Evolutionary conservation across 1,140 invertebrate species (phyloP).

Genomic region (Drosophila suzukii): DNA sequence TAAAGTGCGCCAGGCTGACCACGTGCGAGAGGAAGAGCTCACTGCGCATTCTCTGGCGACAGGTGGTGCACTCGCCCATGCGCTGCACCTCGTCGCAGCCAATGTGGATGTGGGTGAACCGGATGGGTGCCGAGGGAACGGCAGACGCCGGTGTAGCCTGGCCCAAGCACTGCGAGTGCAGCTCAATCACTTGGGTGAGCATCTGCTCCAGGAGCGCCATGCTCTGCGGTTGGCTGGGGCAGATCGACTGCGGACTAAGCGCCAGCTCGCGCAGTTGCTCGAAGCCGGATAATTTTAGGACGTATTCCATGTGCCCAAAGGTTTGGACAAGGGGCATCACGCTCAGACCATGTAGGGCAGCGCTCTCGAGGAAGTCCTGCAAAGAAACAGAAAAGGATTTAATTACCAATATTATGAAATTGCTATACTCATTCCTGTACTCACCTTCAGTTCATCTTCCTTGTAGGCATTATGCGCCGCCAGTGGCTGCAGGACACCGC

Average conservation of each 20-base stretch:
- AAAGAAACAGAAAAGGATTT: background rate
- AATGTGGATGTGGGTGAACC: constrained; percentile 90
- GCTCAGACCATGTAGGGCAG: constrained; percentile 87
- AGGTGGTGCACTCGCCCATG: constrained; percentile 92
- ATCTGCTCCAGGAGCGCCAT: constrained; percentile 90
- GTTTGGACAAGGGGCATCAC: constrained; percentile 97
- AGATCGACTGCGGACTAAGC: constrained; percentile 92
- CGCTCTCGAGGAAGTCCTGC: constrained; percentile 84
- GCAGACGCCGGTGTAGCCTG: constrained; percentile 47
- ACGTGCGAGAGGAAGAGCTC: constrained; percentile 91
- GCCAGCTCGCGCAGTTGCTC: constrained; percentile 91
- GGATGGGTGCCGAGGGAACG: constrained; percentile 84
- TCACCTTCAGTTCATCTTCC: constrained; percentile 70
- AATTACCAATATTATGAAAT: no score
- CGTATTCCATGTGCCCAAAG: constrained; percentile 97
- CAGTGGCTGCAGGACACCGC: constrained; percentile 88
- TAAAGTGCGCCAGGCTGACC: constrained; percentile 86
- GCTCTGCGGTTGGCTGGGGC: constrained; percentile 91
- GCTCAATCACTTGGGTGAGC: constrained; percentile 91
- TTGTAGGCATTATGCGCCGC: constrained; percentile 92
- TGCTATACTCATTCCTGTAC: no score
- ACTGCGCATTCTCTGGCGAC: constrained; percentile 86
- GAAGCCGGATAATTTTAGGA: constrained; percentile 92
- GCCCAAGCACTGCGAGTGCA: constrained; percentile 59
- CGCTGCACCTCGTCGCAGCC: constrained; percentile 94